These are phyloP conservation scores for Tolypeutes matacus DNA, from an alignment of 2,797 vertebrate genomes.

Conservation along the genomic window DNA sequence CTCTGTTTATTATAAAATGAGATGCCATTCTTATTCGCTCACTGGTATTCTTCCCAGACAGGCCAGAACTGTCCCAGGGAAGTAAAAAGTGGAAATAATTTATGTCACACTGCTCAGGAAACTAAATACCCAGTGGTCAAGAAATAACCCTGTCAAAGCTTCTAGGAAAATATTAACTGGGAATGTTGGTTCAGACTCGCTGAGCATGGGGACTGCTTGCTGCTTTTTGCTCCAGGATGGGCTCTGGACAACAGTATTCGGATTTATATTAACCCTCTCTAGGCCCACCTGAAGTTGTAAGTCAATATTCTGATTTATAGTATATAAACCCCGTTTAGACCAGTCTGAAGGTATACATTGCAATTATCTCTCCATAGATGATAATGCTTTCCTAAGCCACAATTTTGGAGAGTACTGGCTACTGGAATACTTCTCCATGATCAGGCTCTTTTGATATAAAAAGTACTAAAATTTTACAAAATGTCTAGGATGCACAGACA, in stretches of 20 bases:
- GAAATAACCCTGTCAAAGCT: slow-evolving; percentile 55
- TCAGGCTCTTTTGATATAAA: neutral
- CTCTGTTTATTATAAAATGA: slow-evolving; percentile 77
- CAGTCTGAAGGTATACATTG: neutral
- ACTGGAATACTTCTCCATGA: neutral
- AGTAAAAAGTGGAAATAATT: slow-evolving; percentile 73
- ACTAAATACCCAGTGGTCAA: slow-evolving; percentile 63
- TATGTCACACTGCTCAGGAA: slow-evolving; percentile 66
- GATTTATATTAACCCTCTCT: slow-evolving; percentile 9
- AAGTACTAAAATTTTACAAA: slow-evolving; percentile 29
- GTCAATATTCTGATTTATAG: slow-evolving; percentile 47
- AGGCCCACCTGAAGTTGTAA: slow-evolving; percentile 3
- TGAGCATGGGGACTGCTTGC: neutral
- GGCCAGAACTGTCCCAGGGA: slow-evolving; percentile 54
- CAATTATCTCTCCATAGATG: slow-evolving; percentile 26
- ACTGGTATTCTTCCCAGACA: slow-evolving; percentile 65
- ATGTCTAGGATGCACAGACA: neutral
- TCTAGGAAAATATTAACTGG: slow-evolving; percentile 63
- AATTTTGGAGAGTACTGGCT: slow-evolving; percentile 33
- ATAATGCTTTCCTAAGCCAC: neutral
- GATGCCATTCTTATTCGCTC: slow-evolving; percentile 34
- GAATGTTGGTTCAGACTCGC: slow-evolving; percentile 19
- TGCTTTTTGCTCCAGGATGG: neutral
- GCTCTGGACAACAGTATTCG: neutral
- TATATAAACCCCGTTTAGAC: slow-evolving; percentile 32